Conservation (phyloP, 2,797 vertebrate species). For the Falco berigora region DNA sequence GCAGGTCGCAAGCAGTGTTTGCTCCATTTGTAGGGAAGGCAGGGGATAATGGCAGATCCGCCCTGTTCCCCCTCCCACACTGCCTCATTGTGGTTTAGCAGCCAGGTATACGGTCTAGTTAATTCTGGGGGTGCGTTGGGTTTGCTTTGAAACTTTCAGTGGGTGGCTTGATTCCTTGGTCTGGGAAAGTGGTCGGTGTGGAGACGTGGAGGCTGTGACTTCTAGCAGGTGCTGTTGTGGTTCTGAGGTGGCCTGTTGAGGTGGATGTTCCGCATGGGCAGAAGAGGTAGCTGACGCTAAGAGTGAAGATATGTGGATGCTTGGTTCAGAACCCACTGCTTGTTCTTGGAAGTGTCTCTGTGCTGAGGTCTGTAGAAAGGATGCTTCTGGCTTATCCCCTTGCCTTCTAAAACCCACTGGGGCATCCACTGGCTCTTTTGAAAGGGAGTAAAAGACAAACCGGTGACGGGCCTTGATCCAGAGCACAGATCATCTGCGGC, state of each 20-base stretch:
- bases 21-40: not conserved
- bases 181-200: not conserved
- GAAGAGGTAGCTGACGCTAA: not conserved
- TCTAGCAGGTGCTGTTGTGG: not conserved
- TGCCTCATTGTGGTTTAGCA: constrained; percentile 1
- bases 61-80: constrained; percentile 13
- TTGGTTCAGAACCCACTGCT: not conserved
- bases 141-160: not conserved
- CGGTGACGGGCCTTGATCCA: not conserved
- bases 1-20: not conserved
- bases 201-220: not conserved
- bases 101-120: not conserved
- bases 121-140: not conserved
- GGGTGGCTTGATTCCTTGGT: not conserved
- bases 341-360: not conserved
- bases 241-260: not conserved
- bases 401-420: not conserved
- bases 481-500: not conserved
- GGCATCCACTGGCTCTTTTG: not conserved
- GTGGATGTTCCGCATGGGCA: not conserved
- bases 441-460: not conserved
- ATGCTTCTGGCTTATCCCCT: not conserved
- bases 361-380: not conserved
- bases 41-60: constrained; percentile 7
- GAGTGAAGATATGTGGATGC: not conserved